Conservation (phyloP, 2,797 vertebrate species). For the Schizopygopsis pylzovi region DNA sequence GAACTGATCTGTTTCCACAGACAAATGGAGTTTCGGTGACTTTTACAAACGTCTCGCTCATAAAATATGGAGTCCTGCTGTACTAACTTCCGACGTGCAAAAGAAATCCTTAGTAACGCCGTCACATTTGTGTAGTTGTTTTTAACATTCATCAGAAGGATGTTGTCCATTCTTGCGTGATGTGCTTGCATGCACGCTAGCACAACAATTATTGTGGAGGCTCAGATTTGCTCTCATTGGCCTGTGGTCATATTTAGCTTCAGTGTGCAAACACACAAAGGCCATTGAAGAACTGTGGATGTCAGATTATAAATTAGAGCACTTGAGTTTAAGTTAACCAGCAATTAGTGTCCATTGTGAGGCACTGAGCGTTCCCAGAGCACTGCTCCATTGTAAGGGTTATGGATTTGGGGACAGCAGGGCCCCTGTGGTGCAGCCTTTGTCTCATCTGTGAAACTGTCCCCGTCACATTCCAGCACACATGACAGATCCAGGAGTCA, state of each 20-base stretch:
- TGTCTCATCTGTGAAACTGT: conserved; percentile 38
- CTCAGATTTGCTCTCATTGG: conserved; percentile 2
- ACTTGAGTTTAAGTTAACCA: conserved; percentile 65
- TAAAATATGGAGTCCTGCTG: not conserved
- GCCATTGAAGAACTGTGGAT: conserved; percentile 44
- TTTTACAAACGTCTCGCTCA: not conserved
- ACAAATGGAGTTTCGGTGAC: conserved; percentile 12
- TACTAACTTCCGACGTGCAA: not conserved
- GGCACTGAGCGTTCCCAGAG: conserved; percentile 41
- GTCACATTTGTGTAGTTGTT: conserved; percentile 10
- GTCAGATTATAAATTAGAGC: conserved; percentile 62
- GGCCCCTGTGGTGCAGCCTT: conserved; percentile 8
- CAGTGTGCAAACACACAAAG: conserved; percentile 37
- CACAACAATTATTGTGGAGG: conserved; percentile 28
- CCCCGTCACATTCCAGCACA: conserved; percentile 35
- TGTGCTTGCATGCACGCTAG: not conserved
- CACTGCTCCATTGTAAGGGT: not conserved
- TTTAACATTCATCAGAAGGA: not conserved
- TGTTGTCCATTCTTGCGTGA: not conserved
- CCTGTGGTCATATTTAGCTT: conserved; percentile 22
- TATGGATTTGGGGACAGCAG: conserved; percentile 33
- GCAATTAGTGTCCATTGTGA: conserved; percentile 61
- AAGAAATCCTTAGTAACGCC: not conserved
- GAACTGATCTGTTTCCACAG: conserved; percentile 9
- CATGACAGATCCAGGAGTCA: conserved; percentile 16